These are phyloP conservation scores for Alectoris magna DNA, from an alignment of 2,797 vertebrate genomes.

Conservation along the genomic window DNA sequence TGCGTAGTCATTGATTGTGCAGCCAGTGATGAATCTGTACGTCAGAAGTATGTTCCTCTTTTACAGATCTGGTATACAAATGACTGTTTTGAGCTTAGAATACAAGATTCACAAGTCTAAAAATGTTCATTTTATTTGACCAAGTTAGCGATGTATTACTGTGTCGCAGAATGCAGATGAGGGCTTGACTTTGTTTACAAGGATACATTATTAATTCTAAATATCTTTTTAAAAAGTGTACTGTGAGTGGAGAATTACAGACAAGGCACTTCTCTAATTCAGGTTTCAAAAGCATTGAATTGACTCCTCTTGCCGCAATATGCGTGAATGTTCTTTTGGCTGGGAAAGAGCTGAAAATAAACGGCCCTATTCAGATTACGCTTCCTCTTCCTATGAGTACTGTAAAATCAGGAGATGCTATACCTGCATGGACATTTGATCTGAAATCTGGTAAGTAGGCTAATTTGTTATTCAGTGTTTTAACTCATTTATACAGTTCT, in stretches of 20 bases:
- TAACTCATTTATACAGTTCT: not conserved
- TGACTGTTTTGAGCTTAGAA: not conserved
- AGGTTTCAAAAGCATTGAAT: slow-evolving; percentile 86
- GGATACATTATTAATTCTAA: not conserved
- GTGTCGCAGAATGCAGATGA: not conserved
- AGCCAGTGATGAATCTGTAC: not conserved
- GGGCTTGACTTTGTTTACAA: not conserved
- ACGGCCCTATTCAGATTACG: slow-evolving; percentile 85
- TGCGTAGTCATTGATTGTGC: not conserved
- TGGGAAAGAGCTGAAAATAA: slow-evolving; percentile 82
- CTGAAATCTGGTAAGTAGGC: slow-evolving; percentile 83
- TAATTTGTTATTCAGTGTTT: not conserved
- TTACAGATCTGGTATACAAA: not conserved
- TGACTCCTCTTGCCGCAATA: slow-evolving; percentile 86
- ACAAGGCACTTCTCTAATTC: not conserved
- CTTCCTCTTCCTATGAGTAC: slow-evolving; percentile 81
- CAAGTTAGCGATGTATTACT: not conserved
- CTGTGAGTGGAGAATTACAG: not conserved
- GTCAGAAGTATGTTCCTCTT: not conserved
- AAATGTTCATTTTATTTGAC: not conserved
- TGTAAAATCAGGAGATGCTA: slow-evolving; percentile 75
- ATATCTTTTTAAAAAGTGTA: not conserved
- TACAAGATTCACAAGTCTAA: not conserved
- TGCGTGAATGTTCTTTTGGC: slow-evolving; percentile 84
- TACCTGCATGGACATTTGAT: slow-evolving; percentile 91